Conservation (phyloP, 2,888 invertebrate species). For the Camptogramma bilineatum region DNA sequence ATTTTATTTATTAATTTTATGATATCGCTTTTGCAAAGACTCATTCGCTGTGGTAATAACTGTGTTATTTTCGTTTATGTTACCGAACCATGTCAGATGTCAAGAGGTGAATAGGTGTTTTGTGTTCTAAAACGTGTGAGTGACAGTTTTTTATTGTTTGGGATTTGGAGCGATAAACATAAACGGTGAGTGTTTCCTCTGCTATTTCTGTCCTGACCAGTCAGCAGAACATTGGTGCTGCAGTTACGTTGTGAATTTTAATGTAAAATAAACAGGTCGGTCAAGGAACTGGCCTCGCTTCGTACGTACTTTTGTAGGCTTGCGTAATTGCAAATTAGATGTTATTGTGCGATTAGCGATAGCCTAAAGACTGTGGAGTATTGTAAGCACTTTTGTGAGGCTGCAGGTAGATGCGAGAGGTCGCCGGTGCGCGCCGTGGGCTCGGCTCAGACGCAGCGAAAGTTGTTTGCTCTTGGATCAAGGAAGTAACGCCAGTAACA, state of each 20-base stretch:
- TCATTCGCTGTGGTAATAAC: slow-evolving; percentile 68
- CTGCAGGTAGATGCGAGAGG: slow-evolving; percentile 46
- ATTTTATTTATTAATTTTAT: slow-evolving; percentile 81
- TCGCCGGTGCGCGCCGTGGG: slow-evolving; percentile 44
- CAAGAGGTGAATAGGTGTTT: slow-evolving; percentile 83
- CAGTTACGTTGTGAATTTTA: slow-evolving; percentile 50
- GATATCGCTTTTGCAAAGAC: slow-evolving; percentile 69
- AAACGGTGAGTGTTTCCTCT: slow-evolving; percentile 77
- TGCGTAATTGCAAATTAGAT: slow-evolving; percentile 59
- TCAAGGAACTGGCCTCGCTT: slow-evolving; percentile 47
- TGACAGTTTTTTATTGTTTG: slow-evolving; percentile 83
- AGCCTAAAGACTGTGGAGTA: slow-evolving; percentile 29
- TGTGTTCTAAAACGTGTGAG: slow-evolving; percentile 77
- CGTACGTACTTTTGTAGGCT: slow-evolving; percentile 49
- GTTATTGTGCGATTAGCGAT: slow-evolving; percentile 20
- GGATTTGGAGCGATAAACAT: slow-evolving; percentile 80
- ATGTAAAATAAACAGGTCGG: slow-evolving; percentile 42
- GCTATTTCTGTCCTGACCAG: slow-evolving; percentile 47
- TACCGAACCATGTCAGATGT: slow-evolving; percentile 79
- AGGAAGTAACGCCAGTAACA: slow-evolving; percentile 69
- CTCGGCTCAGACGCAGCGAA: slow-evolving; percentile 60
- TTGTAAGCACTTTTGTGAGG: slow-evolving; percentile 44
- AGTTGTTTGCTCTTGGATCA: slow-evolving; percentile 79
- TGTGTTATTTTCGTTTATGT: slow-evolving; percentile 65
- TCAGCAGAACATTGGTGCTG: slow-evolving; percentile 33